These are phyloP conservation scores for Melitaea athalia DNA, from an alignment of 2,888 invertebrate genomes.

Conservation along the genomic window DNA sequence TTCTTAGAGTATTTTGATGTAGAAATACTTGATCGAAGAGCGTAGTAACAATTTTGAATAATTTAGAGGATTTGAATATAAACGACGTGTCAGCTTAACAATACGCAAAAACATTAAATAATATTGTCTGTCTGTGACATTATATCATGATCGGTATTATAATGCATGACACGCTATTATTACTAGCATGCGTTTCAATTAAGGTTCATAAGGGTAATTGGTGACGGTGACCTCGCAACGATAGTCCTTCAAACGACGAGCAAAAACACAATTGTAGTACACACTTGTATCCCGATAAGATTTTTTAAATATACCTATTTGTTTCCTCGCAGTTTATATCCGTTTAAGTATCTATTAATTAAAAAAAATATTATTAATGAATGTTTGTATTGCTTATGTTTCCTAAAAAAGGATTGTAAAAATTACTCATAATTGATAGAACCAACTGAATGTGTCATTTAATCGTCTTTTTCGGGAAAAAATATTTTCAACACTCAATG, in stretches of 20 bases:
- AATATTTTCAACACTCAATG: too few species aligned
- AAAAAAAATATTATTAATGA: too few species aligned
- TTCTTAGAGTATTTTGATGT: neutral
- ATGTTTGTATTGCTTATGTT: too few species aligned
- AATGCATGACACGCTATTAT: slow-evolving; percentile 42
- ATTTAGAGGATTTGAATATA: slow-evolving; percentile 17
- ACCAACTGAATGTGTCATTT: too few species aligned
- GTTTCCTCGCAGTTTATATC: too few species aligned
- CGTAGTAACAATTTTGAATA: slow-evolving; percentile 3
- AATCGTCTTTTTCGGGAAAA: too few species aligned
- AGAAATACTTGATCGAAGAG: slow-evolving; percentile 11
- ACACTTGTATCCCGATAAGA: neutral
- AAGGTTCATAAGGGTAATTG: slow-evolving; percentile 72
- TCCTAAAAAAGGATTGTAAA: too few species aligned
- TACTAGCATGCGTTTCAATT: slow-evolving; percentile 73
- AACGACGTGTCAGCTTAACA: neutral
- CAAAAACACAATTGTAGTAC: slow-evolving; percentile 1
- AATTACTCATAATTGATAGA: too few species aligned
- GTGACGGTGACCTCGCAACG: slow-evolving; percentile 46
- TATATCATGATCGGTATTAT: slow-evolving; percentile 29
- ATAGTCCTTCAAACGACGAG: slow-evolving; percentile 32
- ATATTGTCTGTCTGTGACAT: slow-evolving; percentile 18
- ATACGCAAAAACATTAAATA: slow-evolving; percentile 23
- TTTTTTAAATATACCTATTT: neutral
- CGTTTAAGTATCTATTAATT: too few species aligned